Evolutionary conservation across 2,797 vertebrate genomes (phyloP), one percentile per base, ranked within the genome.

Genomic region (Danionella dracula): DNA sequence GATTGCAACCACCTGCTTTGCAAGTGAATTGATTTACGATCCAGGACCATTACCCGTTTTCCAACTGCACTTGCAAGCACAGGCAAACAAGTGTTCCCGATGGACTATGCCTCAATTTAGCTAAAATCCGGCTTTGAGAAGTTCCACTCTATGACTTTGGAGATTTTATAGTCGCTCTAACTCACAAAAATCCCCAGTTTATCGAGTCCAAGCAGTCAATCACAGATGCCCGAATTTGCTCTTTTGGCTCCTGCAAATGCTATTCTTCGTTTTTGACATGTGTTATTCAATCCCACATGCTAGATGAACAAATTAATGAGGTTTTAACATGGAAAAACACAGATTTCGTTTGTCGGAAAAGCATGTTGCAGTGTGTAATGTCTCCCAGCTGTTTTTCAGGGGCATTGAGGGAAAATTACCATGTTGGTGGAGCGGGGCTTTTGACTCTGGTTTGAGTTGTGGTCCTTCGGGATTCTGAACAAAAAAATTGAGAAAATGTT

Each of bases 311-410:
- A 55, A 71, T 64, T 12, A 54, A 60, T 51, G 51, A 66, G 46
- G 37, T 68, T 53, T 42, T 41, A 62, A 37, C 54, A 17, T 32
- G 32, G 34, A 58, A 31, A 68, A 76, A 60, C 58, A 64, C 20
- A 37, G 46, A 68, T 68, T 53, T 34, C 23, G 68, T 58, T 62
- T 45, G 44, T 53, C 50, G 61, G 48, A 59, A 50, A 66, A 41
- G 16, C 54, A 60, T 68, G 41, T 23, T 57, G 68, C 40, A 53
- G 48, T 56, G 41, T 1, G 23, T 79, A 76, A 79, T 79, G 46
- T 54, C 40, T 74, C 62, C 73, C 78, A 76, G 73, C 75, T 79
- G 75, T 68, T 40, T 20, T 48, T 32, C 55, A 56, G 51, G 12
- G 37, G 56, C 13, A 38, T 37, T 31, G 56, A 21, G 31, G 38